Conservation (phyloP, 2,888 invertebrate species). For the Acrobasis repandana region DNA sequence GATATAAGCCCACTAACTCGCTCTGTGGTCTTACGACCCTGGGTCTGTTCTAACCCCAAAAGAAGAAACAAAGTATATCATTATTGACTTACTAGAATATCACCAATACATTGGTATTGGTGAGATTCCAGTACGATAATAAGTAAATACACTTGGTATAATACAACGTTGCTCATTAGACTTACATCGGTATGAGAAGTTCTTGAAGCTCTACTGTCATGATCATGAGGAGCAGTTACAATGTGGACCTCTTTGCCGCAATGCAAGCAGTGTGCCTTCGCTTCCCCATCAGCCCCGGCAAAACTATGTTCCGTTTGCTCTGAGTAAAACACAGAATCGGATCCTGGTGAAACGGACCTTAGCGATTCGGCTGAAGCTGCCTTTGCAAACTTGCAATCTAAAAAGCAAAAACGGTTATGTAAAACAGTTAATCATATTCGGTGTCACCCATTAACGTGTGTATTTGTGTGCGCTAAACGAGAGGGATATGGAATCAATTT, state of each 20-base stretch:
- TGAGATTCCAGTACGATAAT: too few species aligned
- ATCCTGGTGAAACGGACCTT: conserved; percentile 94
- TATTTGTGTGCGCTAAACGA: too few species aligned
- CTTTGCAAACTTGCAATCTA: conserved; percentile 84
- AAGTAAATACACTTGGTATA: too few species aligned
- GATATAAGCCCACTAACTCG: too few species aligned
- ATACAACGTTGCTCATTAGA: conserved; percentile 17
- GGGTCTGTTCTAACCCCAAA: too few species aligned
- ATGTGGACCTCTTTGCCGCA: conserved; percentile 92
- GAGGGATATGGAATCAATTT: too few species aligned
- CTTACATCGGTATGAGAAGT: conserved; percentile 77
- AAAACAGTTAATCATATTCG: too few species aligned
- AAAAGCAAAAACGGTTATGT: conserved; percentile 26
- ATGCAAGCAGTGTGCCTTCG: conserved; percentile 88
- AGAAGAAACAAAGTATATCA: too few species aligned
- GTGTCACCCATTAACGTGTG: too few species aligned
- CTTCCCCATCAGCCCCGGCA: conserved; percentile 80
- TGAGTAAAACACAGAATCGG: conserved; percentile 95
- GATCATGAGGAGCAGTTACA: conserved; percentile 76
- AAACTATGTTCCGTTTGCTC: conserved; percentile 85
- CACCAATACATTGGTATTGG: too few species aligned
- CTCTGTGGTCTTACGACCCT: too few species aligned
- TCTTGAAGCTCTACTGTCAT: conserved; percentile 67
- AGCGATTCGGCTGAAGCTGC: conserved; percentile 93
- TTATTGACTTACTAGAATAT: too few species aligned